These are phyloP conservation scores for Actinia equina DNA, from an alignment of 64 coral and sea anemone genomes.

Conservation along the genomic window DNA sequence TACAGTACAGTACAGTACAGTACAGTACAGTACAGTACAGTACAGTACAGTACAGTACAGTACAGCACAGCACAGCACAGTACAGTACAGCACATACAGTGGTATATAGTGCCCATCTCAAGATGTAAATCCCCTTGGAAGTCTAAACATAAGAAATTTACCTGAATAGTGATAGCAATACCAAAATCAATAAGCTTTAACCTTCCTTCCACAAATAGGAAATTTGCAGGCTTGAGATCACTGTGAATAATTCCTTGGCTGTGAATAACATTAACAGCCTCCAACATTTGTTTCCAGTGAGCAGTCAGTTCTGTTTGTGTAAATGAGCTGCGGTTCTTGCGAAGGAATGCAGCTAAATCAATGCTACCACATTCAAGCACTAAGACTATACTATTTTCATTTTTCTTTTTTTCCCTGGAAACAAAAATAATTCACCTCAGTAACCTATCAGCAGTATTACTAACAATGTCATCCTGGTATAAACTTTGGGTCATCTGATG, in stretches of 20 bases:
- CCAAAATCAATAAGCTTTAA: slow-evolving; percentile 98
- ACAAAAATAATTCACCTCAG: background rate
- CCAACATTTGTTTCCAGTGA: slow-evolving; percentile 92
- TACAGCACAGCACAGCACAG: no score
- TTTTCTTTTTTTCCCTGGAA: slow-evolving; percentile 88
- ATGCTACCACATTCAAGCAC: slow-evolving; percentile 92
- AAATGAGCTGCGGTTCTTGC: slow-evolving; percentile 74
- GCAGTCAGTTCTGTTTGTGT: slow-evolving; percentile 59
- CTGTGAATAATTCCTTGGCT: slow-evolving; percentile 85
- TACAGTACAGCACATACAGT: no score
- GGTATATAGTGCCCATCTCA: no score
- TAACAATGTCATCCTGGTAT: no score
- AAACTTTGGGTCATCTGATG: no score
- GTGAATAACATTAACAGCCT: slow-evolving; percentile 89
- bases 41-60: no score
- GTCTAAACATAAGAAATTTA: background rate
- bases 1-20: no score
- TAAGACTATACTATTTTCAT: slow-evolving; percentile 56
- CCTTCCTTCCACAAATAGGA: slow-evolving; percentile 84
- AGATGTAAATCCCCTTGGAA: no score
- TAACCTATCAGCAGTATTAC: no score
- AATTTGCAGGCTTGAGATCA: slow-evolving; percentile 96
- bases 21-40: no score
- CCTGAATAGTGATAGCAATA: slow-evolving; percentile 92
- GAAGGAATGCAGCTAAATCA: slow-evolving; percentile 80